A percentile compares a stretch with the other conserved stretches of the same genome.
Conservation (phyloP, 2,113 vertebrate species). For the Vanacampus margaritifer region DNA sequence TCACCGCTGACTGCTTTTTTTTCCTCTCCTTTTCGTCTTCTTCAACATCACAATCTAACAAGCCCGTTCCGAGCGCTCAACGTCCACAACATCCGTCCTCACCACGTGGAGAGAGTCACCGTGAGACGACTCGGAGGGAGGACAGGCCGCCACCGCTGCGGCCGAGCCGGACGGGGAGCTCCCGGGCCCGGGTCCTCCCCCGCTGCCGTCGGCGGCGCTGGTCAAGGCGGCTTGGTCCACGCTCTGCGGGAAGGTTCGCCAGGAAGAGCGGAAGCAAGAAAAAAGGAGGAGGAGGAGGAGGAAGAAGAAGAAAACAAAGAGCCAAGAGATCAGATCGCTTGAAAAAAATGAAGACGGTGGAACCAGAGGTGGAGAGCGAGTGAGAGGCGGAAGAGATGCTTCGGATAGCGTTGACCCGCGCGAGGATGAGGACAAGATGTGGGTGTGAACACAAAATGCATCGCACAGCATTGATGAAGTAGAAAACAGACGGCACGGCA, state of each 20-base stretch:
- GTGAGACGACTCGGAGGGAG: constrained; percentile 89
- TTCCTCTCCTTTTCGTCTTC: neutral
- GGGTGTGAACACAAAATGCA: neutral
- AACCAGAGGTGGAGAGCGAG: neutral
- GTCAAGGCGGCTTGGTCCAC: constrained; percentile 78
- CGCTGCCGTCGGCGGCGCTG: constrained; percentile 76
- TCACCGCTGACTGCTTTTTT: neutral
- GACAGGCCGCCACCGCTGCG: constrained; percentile 85
- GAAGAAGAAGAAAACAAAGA: constrained; percentile 52
- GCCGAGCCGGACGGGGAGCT: constrained; percentile 83
- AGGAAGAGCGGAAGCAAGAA: constrained; percentile 70
- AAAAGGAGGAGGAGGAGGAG: constrained; percentile 60
- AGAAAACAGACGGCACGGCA: neutral
- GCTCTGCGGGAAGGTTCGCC: constrained; percentile 70
- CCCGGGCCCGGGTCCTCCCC: constrained; percentile 79
- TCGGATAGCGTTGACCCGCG: neutral
- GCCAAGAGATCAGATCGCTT: constrained; percentile 43
- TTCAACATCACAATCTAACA: neutral
- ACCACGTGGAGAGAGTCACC: constrained; percentile 85
- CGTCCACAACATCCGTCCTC: constrained; percentile 10
- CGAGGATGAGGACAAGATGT: neutral
- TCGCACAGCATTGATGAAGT: neutral
- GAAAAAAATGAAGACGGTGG: constrained; percentile 33
- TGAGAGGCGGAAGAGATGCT: constrained; percentile 21
- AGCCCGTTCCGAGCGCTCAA: constrained; percentile 23